Conservation (phyloP, 2,797 vertebrate genomes). For the Eleutherodactylus coqui region DNA sequence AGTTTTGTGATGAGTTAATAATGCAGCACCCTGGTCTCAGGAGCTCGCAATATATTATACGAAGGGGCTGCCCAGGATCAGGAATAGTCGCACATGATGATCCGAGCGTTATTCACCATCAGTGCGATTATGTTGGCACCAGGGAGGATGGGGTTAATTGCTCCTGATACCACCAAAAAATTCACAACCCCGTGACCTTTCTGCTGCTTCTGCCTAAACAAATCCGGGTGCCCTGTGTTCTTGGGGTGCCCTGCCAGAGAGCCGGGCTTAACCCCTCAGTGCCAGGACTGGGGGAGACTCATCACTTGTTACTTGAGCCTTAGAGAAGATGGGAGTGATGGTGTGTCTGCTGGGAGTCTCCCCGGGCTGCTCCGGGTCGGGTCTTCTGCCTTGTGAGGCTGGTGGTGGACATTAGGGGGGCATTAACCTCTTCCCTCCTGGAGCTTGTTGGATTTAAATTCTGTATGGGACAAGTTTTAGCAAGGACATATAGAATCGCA, state of each 20-base stretch:
- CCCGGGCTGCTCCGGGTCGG: no score
- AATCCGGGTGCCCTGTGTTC: background rate
- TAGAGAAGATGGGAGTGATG: background rate
- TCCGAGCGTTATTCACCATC: background rate
- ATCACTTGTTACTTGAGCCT: background rate
- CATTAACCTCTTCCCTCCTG: background rate
- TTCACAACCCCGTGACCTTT: background rate
- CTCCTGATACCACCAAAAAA: background rate
- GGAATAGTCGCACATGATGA: constrained; percentile 27
- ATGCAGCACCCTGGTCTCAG: background rate
- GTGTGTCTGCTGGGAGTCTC: background rate
- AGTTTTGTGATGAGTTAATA: background rate
- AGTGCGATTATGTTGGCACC: no score
- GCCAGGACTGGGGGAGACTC: background rate
- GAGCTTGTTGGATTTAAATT: no score
- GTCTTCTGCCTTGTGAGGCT: background rate
- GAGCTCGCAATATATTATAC: constrained; percentile 14
- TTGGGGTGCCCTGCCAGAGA: constrained; percentile 4
- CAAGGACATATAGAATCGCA: no score
- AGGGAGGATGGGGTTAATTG: constrained; percentile 9
- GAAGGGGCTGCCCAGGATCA: background rate
- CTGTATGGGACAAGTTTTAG: no score
- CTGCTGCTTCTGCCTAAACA: constrained; percentile 23
- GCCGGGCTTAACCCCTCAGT: constrained; percentile 9
- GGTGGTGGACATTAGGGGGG: background rate